A percentile compares a stretch with the other conserved stretches of the same genome.
phyloP scores from a whole-genome alignment of 2,113 vertebrate species.

The Mellivora capensis region DNA sequence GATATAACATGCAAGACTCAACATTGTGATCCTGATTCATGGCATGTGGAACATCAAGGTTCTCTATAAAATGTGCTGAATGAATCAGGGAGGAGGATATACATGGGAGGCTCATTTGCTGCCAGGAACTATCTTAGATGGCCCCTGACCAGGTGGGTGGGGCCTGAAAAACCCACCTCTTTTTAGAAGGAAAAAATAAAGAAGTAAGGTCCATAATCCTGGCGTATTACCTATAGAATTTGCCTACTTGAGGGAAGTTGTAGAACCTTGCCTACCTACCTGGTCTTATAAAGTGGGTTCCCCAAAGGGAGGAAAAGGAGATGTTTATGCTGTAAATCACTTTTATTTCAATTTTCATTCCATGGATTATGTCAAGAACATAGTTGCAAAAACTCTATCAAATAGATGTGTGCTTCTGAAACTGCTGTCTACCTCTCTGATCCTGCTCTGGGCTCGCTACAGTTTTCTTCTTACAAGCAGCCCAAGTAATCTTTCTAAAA shows the following conservation, averaged over 20 bases:
- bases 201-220: neutral
- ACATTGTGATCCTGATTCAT: neutral
- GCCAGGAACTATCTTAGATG: neutral
- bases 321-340: neutral
- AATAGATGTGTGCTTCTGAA: neutral
- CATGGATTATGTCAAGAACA: neutral
- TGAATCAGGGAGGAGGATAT: neutral
- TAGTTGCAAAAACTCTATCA: neutral
- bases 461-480: neutral
- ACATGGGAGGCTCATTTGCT: neutral
- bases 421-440: neutral
- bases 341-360: neutral
- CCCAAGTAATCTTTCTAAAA: neutral
- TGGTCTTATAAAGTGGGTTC: neutral
- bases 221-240: neutral
- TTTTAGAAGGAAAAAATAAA: neutral
- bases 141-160: neutral
- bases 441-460: too few species aligned
- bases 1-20: rapidly evolving
- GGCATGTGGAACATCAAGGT: neutral
- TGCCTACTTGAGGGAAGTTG: neutral
- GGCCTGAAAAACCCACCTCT: neutral
- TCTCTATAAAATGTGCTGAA: neutral
- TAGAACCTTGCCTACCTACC: neutral
- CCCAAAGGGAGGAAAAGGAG: neutral